A percentile compares a stretch with the other conserved stretches of the same genome.
Conservation (phyloP, 2,113 vertebrate genomes). For the Albula goreensis region DNA sequence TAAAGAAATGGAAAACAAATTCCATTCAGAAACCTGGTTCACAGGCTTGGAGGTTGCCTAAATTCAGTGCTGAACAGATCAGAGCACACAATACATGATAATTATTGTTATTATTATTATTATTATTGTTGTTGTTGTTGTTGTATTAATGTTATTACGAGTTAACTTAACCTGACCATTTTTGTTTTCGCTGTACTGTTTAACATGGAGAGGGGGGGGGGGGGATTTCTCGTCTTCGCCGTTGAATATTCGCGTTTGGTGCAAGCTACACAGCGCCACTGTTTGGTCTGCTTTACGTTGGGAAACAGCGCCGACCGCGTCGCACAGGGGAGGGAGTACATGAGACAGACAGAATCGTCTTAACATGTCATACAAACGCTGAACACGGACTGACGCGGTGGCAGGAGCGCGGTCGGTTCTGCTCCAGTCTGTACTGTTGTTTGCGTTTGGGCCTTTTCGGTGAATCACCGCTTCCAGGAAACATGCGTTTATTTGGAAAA, state of each 20-base stretch:
- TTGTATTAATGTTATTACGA: no score
- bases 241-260: not conserved
- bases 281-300: conserved; percentile 9
- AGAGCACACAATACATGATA: no score
- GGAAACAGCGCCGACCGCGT: not conserved
- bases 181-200: not conserved
- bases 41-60: no score
- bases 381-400: conserved; percentile 29
- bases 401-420: not conserved
- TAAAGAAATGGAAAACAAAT: no score
- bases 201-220: conserved; percentile 3
- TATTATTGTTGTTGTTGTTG: no score
- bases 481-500: conserved; percentile 47
- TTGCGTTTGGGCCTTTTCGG: not conserved
- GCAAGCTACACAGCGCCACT: conserved; percentile 34
- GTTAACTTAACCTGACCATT: no score
- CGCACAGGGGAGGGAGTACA: conserved; percentile 3
- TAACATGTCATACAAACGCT: conserved; percentile 15
- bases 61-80: no score
- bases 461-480: conserved; percentile 15
- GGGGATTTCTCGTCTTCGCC: not conserved
- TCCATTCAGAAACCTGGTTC: no score
- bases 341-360: not conserved
- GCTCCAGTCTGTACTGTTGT: conserved; percentile 4
- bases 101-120: no score